Evolutionary conservation across 2,113 vertebrate species (phyloP).

Genomic region (Lophius piscatorius): DNA sequence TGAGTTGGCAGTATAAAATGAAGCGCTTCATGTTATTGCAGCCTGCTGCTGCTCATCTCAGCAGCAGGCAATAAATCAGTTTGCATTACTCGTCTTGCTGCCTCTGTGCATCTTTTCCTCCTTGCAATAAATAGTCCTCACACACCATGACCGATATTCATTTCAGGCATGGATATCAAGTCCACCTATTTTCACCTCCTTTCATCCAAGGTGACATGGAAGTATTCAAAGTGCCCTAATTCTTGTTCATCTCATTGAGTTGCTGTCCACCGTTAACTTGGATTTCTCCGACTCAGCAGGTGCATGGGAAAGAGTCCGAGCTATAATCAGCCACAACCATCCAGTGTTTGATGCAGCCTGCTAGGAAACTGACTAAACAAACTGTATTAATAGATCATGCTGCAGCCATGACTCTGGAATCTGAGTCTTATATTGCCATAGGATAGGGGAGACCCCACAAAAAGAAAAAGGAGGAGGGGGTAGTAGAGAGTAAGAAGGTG

Average conservation of each 20-base stretch:
- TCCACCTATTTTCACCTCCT: constrained; percentile 59
- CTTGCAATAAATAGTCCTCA: not conserved
- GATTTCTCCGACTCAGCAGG: constrained; percentile 83
- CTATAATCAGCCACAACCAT: constrained; percentile 81
- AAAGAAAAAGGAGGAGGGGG: constrained; percentile 36
- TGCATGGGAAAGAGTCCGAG: constrained; percentile 73
- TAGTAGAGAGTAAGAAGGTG: not conserved
- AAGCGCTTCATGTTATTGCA: constrained; percentile 12
- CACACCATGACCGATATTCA: constrained; percentile 41
- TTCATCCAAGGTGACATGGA: constrained; percentile 69
- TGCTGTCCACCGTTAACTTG: constrained; percentile 71
- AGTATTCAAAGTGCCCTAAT: constrained; percentile 45
- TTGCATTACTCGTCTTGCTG: not conserved
- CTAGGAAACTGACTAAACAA: constrained; percentile 89
- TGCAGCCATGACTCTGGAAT: constrained; percentile 80
- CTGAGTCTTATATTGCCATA: constrained; percentile 78
- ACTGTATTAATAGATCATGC: constrained; percentile 84
- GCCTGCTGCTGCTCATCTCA: too few species aligned
- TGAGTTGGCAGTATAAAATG: constrained; percentile 26
- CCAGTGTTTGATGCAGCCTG: constrained; percentile 84
- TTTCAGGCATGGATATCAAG: constrained; percentile 46
- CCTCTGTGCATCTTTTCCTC: too few species aligned
- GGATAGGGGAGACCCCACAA: constrained; percentile 77
- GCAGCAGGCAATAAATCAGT: constrained; percentile 43
- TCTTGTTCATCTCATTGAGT: constrained; percentile 61